Conservation (phyloP, 1,140 invertebrate genomes). For the Tribolium castaneum region DNA sequence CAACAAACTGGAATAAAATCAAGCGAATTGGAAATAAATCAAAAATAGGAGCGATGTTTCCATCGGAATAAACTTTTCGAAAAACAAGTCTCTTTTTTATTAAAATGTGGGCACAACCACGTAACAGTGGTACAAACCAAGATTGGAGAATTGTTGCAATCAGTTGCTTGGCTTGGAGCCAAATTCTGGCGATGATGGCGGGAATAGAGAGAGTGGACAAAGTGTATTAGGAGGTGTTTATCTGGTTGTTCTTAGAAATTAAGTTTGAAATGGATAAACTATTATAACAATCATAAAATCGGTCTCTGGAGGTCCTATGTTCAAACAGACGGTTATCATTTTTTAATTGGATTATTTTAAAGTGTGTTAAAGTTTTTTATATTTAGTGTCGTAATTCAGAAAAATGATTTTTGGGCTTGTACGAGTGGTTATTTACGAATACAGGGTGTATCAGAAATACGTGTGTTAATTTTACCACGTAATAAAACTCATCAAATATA, state of each 20-base stretch:
- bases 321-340: too few species aligned
- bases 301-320: too few species aligned
- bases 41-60: not conserved
- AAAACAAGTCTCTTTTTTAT: not conserved
- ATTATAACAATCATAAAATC: too few species aligned
- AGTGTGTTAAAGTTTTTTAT: too few species aligned
- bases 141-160: not conserved
- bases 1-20: not conserved
- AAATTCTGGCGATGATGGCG: not conserved
- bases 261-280: too few species aligned
- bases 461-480: too few species aligned
- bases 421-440: too few species aligned
- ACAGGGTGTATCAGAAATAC: too few species aligned
- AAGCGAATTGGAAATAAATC: not conserved
- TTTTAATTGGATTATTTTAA: too few species aligned
- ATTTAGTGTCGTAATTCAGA: too few species aligned
- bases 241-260: not conserved
- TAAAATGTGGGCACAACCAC: not conserved
- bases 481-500: too few species aligned
- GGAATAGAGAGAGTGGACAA: not conserved
- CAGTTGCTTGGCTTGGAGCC: not conserved
- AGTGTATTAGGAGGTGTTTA: not conserved
- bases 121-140: not conserved
- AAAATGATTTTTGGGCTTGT: too few species aligned
- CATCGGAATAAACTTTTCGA: not conserved